Base-by-base conservation (phyloP, 2,888 invertebrate genomes). In the Galeruca laticollis region DNA sequence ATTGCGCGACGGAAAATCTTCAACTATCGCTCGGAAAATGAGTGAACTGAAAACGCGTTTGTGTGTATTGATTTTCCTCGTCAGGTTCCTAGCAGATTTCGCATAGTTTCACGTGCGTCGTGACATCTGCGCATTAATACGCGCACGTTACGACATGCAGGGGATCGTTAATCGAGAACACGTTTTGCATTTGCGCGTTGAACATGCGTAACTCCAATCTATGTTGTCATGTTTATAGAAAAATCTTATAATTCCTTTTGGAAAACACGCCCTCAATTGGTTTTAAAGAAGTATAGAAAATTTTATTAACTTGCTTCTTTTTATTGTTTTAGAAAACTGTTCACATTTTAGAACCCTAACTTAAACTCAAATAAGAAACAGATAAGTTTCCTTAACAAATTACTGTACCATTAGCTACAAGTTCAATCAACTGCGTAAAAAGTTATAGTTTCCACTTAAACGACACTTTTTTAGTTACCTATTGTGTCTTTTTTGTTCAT, bases 81-180 rank as follows among this genome's bases (percentile, higher is more conserved):
- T 13, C 18, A 57, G 64, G 64, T 31, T 64, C 64, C 18, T 59
- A 51, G 59, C 49, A 18, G 47, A 51, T 68, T 68, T 71, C 56
- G 60, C 60, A 56, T 60, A 51, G 33, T 57, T 33, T 26, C 31
- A 21, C 21, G 11, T 68, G 71, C 71, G 70, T 63, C 18, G 51
- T 56, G 35, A 40, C n/a, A 3, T 11, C 18, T 33, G 47, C 66
- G 67, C 67, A 37, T 8, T 40, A 47, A 13, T 21, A n/a, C 20
- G 63, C 70, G 71, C 68, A 60, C 37, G 62, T 52, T 59, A 49
- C 40, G 43, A 64, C 57, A 49, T 60, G 68, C 66, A 35, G 49
- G 31, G 54, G 68, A 71, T 71, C 71, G 71, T 68, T 71, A 71
- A 52, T 60, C 35, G 33, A 57, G 18, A 60, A 37, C 68, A 54